Evolutionary conservation across 1,140 invertebrate species (phyloP), one percentile per base, ranked within the genome.

Genomic region (Anastatus disparis): DNA sequence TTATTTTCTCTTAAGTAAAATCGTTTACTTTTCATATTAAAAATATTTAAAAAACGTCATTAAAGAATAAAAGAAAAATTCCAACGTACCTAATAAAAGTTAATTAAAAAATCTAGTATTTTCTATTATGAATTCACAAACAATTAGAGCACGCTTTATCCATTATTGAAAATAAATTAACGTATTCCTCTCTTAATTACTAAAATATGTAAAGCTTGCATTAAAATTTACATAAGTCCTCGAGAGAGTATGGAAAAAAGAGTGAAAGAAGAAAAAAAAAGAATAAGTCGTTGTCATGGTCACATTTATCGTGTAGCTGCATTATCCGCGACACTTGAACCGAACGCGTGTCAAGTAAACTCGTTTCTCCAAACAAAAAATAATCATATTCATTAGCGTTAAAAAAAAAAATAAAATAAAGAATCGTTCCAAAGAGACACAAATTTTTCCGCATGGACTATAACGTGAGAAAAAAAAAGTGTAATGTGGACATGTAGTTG

Each of bases 301-400:
- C n/a, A n/a, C n/a, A 10, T 24, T 58, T 15, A 26, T 56, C 20
- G 13, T 15, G 24, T 13, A 4, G 3, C 0, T 17, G 38, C 22
- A 58, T 68, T 68, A 50, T 68, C 10, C 42, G 22, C 20, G 24
- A 35, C 35, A 27, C 13, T 6, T 15, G 48, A 44, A 63, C 50
- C 50, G 52, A 12, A 35, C 44, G 40, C 31, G 20, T 26, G 4
- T 48, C 44, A 44, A 42, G 38, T 38, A 53, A 69, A 53, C 58
- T 53, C 24, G 46, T 42, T 35, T 46, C n/a, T 46, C 17, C n/a
- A n/a, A n/a, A n/a, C n/a, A 53, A 4, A 4, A 63, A 70, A 46
- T 64, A 71, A 59, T 65, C 31, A n/a, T n/a, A 71, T 56, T 71
- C 61, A 59, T 58, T 56, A 70, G 38, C 50, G 35, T 10, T n/a